These are phyloP conservation scores for Euzetes globulus DNA, from an alignment of 2,888 invertebrate species.

Conservation along the genomic window DNA sequence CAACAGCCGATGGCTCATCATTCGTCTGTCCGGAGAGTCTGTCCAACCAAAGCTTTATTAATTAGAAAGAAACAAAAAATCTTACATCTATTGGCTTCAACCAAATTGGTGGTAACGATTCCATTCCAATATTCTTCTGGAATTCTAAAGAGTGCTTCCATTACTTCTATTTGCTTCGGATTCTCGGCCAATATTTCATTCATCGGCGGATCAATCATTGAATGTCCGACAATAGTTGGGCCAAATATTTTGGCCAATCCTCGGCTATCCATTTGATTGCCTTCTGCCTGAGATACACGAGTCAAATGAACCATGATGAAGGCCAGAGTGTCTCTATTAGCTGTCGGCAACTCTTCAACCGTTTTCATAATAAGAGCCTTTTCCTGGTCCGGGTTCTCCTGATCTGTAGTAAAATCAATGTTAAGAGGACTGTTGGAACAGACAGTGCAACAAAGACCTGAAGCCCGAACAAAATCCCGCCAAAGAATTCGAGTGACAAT, in stretches of 20 bases:
- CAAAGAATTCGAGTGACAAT: conserved; percentile 72
- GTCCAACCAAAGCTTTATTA: background rate
- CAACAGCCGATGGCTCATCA: background rate
- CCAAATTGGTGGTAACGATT: background rate
- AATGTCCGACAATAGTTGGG: conserved; percentile 87
- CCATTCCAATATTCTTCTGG: conserved; percentile 31
- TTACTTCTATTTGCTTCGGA: conserved; percentile 38
- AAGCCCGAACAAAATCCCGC: conserved; percentile 68
- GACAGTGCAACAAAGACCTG: conserved; percentile 39
- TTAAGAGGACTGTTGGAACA: background rate
- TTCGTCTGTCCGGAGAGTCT: conserved; percentile 4
- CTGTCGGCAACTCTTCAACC: conserved; percentile 74
- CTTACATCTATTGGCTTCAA: conserved; percentile 2
- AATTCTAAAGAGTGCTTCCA: conserved; percentile 36
- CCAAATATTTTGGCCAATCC: conserved; percentile 88
- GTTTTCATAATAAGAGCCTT: conserved; percentile 52
- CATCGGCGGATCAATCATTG: conserved; percentile 52
- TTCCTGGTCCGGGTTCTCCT: conserved; percentile 49
- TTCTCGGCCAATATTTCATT: conserved; percentile 38
- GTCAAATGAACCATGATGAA: conserved; percentile 85
- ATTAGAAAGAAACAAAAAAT: background rate
- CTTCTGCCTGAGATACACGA: conserved; percentile 66
- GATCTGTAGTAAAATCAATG: background rate
- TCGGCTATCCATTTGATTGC: conserved; percentile 81
- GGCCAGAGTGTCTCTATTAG: conserved; percentile 90